Percentiles rank a stretch among this genome's conserved stretches.
phyloP scores from a whole-genome alignment of 2,888 invertebrate species.

The Odontocerum albicorne region DNA sequence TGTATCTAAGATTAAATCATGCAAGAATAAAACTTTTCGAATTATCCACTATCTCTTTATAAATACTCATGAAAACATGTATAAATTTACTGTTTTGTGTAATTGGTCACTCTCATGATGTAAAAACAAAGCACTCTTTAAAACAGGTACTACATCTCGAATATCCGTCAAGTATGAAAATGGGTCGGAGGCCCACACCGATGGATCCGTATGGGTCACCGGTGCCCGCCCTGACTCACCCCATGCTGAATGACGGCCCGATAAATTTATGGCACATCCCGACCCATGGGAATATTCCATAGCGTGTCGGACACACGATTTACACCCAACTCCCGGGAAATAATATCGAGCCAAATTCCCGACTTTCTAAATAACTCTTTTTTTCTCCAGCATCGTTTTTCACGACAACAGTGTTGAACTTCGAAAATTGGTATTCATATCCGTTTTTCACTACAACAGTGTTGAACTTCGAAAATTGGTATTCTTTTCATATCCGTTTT shows the following conservation, averaged over 20 bases:
- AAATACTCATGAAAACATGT: too few species aligned
- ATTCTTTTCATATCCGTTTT: background rate
- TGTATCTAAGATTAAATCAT: too few species aligned
- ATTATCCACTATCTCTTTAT: too few species aligned
- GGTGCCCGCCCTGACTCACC: too few species aligned
- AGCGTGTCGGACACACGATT: constrained; percentile 7
- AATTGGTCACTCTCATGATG: too few species aligned
- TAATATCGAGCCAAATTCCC: constrained; percentile 4
- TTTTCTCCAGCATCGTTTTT: background rate
- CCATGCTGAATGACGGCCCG: constrained; percentile 10
- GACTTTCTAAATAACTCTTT: background rate
- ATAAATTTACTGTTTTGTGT: too few species aligned
- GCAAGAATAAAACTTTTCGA: too few species aligned
- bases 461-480: background rate
- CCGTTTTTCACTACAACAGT: background rate
- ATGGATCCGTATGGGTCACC: too few species aligned
- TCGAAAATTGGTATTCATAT: too few species aligned
- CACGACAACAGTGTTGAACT: background rate
- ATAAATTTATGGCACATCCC: constrained; percentile 17
- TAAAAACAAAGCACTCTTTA: too few species aligned
- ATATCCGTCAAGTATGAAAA: constrained; percentile 4
- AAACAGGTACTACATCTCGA: too few species aligned
- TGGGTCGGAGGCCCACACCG: background rate
- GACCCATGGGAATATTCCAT: background rate
- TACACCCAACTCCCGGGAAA: constrained; percentile 6